Conservation (phyloP, 2,888 invertebrate species). For the Hecatera dysodea region DNA sequence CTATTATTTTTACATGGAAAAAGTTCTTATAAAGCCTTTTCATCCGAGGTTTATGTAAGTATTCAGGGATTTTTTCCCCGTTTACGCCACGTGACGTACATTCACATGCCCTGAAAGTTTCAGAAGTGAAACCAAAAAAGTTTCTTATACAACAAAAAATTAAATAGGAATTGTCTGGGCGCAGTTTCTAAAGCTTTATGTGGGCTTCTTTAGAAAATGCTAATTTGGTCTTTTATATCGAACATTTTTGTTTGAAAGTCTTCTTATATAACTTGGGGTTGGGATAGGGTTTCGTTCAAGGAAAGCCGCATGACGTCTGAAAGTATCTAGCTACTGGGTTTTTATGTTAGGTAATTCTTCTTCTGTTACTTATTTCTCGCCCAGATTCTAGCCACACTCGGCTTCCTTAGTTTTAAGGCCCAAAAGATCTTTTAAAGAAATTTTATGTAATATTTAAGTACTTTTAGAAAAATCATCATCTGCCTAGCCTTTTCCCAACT, state of each 20-base stretch:
- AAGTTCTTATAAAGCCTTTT: constrained; percentile 8
- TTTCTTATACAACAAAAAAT: constrained; percentile 25
- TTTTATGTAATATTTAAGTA: no score
- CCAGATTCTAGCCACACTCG: no score
- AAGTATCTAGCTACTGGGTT: not conserved
- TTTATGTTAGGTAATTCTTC: not conserved
- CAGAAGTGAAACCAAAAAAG: constrained; percentile 16
- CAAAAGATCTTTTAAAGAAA: no score
- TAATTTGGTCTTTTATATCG: constrained; percentile 33
- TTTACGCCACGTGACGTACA: constrained; percentile 57
- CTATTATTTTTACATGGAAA: constrained; percentile 54
- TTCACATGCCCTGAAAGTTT: constrained; percentile 57
- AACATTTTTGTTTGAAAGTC: constrained; percentile 34
- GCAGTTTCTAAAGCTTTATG: constrained; percentile 31
- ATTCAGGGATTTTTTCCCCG: constrained; percentile 11
- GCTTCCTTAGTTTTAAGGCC: no score
- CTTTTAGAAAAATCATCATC: no score
- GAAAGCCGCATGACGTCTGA: constrained; percentile 8
- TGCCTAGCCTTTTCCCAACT: no score
- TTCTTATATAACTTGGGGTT: constrained; percentile 57
- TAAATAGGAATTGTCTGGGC: constrained; percentile 45
- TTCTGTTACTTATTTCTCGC: not conserved
- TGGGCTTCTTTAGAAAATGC: constrained; percentile 16
- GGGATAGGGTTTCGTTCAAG: not conserved
- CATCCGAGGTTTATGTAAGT: constrained; percentile 45